Base-by-base conservation (phyloP, 2,888 invertebrate genomes). In the Pollenia griseotomentosa region DNA sequence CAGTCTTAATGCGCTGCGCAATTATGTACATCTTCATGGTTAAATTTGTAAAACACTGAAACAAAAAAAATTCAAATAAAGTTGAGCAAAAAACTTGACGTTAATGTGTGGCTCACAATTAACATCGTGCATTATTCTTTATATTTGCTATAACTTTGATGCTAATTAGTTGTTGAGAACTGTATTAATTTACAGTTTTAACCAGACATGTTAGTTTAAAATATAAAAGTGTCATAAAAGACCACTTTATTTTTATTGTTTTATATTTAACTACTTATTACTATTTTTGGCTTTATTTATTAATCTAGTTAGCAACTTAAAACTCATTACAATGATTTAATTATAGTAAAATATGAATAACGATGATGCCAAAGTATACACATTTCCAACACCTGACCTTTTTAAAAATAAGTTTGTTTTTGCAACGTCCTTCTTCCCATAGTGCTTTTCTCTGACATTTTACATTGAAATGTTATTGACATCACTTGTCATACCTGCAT, bases 381-480 rank as follows among this genome's bases (percentile, higher is more conserved):
- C 0, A 0, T 6, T 33, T 33, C 6, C 33, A 33, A 6, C 33
- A 23, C 19, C 1, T 33, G 6, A 33, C 33, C 33, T 33, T 33
- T 33, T 33, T 33, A 51, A 51, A 51, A 51, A 5, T 7, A 12
- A n/a, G 16, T 14, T 51, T 51, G n/a, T 51, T 51, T 14, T 5
- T 14, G n/a, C 33, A 7, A 14, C 33, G 12, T 16, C 5, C 48
- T 23, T 48, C 3, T 33, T 16, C 8, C 46, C 59, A 33, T 74
- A 33, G 44, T 44, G 66, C 12, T 42, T 51, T 57, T 11, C 66
- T 16, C 23, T 55, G 46, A 57, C 19, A 48, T 40, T 61, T 48
- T 40, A 59, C 55, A 55, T 53, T 71, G 44, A 80, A 71, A 71
- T 80, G 70, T 71, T 80, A 71, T 80, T 80, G 80, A 80, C 80